A percentile compares a stretch with the other conserved stretches of the same genome.
Conservation (phyloP, 2,113 vertebrate genomes). For the Poeciliopsis prolifica region DNA sequence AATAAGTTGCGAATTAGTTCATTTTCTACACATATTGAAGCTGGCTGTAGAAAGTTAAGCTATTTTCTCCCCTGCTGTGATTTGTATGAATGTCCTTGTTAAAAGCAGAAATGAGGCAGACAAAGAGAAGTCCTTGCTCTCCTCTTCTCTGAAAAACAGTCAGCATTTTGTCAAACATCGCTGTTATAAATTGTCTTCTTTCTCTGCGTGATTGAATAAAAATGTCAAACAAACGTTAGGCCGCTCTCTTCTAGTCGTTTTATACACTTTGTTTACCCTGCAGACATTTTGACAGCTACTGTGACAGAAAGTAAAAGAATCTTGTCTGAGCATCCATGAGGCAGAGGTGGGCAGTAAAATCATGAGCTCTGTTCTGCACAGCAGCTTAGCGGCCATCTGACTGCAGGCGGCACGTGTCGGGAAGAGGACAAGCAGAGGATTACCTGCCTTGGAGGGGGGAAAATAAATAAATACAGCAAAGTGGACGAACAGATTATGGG, state of each 20-base stretch:
- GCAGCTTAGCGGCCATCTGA: constrained; percentile 3
- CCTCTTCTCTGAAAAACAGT: background rate
- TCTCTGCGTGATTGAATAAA: too few species aligned
- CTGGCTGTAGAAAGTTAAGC: background rate
- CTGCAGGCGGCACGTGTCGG: background rate
- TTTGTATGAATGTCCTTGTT: background rate
- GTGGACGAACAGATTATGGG: background rate
- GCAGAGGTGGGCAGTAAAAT: background rate
- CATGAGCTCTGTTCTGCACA: background rate
- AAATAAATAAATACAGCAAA: background rate
- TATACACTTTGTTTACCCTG: background rate
- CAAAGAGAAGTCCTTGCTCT: background rate
- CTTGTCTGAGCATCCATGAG: constrained; percentile 1
- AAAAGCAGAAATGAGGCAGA: background rate
- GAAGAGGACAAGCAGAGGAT: background rate
- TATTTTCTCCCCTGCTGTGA: background rate
- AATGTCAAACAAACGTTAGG: background rate
- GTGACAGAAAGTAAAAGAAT: background rate
- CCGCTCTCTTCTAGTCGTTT: too few species aligned
- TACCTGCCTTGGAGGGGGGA: background rate
- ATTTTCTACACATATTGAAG: background rate
- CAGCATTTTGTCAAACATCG: background rate
- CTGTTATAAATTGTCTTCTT: background rate
- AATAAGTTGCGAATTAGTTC: background rate
- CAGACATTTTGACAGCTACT: constrained; percentile 2